These are phyloP conservation scores for Netelia virgata DNA, from an alignment of 2,888 invertebrate genomes.

Conservation along the genomic window DNA sequence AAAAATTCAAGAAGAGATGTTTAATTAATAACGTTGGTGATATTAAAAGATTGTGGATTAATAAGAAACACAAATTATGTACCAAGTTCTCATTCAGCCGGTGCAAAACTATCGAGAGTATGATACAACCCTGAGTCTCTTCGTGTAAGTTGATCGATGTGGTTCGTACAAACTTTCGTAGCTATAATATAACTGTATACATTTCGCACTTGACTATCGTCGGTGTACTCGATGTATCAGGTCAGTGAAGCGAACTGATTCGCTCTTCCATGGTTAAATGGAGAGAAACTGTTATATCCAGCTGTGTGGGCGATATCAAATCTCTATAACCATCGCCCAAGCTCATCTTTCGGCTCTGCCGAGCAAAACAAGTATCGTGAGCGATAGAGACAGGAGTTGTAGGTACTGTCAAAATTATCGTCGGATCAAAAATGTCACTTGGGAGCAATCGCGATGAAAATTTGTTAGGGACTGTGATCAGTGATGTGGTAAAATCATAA, in stretches of 20 bases:
- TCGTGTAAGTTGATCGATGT: constrained; percentile 65
- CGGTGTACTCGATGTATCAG: constrained; percentile 34
- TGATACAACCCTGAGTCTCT: constrained; percentile 27
- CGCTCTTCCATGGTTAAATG: constrained; percentile 41
- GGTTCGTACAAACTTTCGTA: constrained; percentile 48
- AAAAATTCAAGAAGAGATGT: too few relatives aligned
- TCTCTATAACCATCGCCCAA: constrained; percentile 56
- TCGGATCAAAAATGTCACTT: not conserved
- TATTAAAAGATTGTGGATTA: too few relatives aligned
- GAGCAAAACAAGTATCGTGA: constrained; percentile 38
- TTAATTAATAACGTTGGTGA: too few relatives aligned
- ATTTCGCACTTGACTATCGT: not conserved
- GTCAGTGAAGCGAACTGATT: constrained; percentile 37
- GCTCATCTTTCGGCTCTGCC: constrained; percentile 49
- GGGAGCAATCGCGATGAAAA: not conserved
- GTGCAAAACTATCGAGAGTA: not conserved
- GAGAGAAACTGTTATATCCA: constrained; percentile 54
- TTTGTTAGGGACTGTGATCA: not conserved
- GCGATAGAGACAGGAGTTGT: not conserved
- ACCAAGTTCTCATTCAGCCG: too few relatives aligned
- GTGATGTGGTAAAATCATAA: not conserved
- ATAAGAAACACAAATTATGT: too few relatives aligned
- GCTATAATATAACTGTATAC: constrained; percentile 24
- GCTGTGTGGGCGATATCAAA: constrained; percentile 46
- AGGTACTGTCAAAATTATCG: not conserved